A percentile compares a stretch with the other conserved stretches of the same genome.
Evolutionary conservation across 2,113 vertebrate genomes (phyloP).

Genomic region (Mus pahari): DNA sequence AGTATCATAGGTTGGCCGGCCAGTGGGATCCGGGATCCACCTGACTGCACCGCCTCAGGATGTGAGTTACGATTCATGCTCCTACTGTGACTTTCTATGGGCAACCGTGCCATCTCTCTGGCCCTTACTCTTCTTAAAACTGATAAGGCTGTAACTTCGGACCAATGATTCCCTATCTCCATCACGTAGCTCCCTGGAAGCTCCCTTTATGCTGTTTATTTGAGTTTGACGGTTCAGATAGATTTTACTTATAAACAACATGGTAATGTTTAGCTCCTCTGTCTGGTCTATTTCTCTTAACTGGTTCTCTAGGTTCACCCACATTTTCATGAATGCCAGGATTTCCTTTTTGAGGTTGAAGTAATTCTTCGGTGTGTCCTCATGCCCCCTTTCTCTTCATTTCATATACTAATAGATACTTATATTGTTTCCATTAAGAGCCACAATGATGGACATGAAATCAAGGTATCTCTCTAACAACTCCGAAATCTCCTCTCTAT

Average conservation of each 20-base stretch:
- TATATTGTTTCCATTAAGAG: neutral
- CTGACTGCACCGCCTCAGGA: neutral
- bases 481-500: neutral
- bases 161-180: neutral
- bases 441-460: neutral
- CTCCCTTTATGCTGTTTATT: neutral
- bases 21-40: neutral
- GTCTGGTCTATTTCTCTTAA: neutral
- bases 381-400: neutral
- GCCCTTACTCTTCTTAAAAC: neutral
- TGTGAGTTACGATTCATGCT: neutral
- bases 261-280: neutral
- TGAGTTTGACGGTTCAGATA: neutral
- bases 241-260: neutral
- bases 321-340: neutral
- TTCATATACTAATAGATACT: neutral
- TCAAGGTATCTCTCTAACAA: neutral
- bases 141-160: neutral
- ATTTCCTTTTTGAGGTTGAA: neutral
- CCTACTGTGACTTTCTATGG: neutral
- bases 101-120: neutral
- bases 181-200: no score
- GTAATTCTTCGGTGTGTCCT: neutral
- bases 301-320: neutral
- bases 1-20: neutral